Percentiles rank a stretch among this genome's conserved stretches.
These are phyloP conservation scores for Arctia plantaginis DNA, from an alignment of 2,888 invertebrate genomes.

Conservation along the genomic window DNA sequence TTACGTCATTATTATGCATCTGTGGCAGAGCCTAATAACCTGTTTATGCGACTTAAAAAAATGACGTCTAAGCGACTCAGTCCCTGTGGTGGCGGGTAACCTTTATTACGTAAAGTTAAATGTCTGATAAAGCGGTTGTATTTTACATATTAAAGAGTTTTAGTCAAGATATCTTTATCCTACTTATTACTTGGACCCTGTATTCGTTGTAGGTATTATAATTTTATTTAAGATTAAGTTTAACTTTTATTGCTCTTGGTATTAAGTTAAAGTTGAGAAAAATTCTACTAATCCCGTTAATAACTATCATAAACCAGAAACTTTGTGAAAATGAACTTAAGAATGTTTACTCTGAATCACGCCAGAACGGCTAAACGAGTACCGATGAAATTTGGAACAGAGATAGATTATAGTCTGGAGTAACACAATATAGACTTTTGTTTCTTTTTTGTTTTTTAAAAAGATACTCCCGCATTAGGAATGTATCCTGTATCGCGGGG, in stretches of 20 bases:
- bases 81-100: background rate
- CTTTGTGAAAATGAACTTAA: too few relatives aligned
- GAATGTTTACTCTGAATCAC: too few relatives aligned
- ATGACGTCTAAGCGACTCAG: background rate
- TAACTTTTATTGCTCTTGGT: background rate
- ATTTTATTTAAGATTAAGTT: background rate
- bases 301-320: too few relatives aligned
- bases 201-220: background rate
- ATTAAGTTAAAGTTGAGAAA: background rate
- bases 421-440: too few relatives aligned
- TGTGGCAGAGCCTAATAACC: conserved; percentile 28
- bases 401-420: too few relatives aligned
- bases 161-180: background rate
- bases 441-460: too few relatives aligned
- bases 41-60: conserved; percentile 21
- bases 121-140: background rate
- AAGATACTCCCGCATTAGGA: too few relatives aligned
- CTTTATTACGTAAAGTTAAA: background rate
- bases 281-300: too few relatives aligned
- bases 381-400: too few relatives aligned
- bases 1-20: conserved; percentile 32
- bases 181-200: background rate
- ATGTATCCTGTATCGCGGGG: too few relatives aligned
- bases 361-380: too few relatives aligned
- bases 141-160: conserved; percentile 1